Evolutionary conservation across 2,797 vertebrate genomes (phyloP).

Genomic region (Takifugu rubripes): DNA sequence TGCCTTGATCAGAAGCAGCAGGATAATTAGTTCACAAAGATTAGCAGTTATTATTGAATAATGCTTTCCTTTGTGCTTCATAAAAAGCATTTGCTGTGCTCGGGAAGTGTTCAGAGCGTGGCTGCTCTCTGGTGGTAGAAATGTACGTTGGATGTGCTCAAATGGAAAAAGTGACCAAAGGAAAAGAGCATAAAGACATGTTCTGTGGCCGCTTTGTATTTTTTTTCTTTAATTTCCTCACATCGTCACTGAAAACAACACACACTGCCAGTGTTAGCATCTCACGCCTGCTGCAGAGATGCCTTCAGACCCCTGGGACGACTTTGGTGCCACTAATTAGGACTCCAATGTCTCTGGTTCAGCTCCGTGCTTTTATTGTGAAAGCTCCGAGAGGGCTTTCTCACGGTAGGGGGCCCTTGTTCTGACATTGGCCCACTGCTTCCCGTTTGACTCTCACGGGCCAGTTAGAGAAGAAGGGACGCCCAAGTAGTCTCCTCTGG

Average conservation of each 20-base stretch:
- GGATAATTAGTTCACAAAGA: too few species aligned
- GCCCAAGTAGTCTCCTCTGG: slow-evolving; percentile 54
- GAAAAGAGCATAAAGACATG: slow-evolving; percentile 19
- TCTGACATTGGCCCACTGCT: slow-evolving; percentile 55
- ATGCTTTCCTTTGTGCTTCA: too few species aligned
- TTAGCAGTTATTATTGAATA: too few species aligned
- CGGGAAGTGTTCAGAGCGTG: slow-evolving; percentile 6
- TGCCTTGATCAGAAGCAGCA: too few species aligned
- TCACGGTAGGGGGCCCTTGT: slow-evolving; percentile 67
- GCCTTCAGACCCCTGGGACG: slow-evolving; percentile 29
- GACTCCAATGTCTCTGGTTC: slow-evolving; percentile 45
- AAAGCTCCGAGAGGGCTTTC: slow-evolving; percentile 57
- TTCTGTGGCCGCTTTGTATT: slow-evolving; percentile 5
- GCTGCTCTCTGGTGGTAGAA: slow-evolving; percentile 62
- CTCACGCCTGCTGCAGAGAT: slow-evolving; percentile 12
- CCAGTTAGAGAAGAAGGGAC: slow-evolving; percentile 51
- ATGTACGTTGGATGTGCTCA: slow-evolving; percentile 12
- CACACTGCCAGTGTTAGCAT: slow-evolving; percentile 20
- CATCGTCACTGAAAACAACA: slow-evolving; percentile 11
- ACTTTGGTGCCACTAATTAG: slow-evolving; percentile 67
- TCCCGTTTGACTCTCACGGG: slow-evolving; percentile 57
- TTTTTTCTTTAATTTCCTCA: slow-evolving; percentile 12
- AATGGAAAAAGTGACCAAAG: slow-evolving; percentile 34
- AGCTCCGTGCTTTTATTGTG: slow-evolving; percentile 52
- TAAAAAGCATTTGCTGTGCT: not conserved